These are phyloP conservation scores for Argopecten irradians DNA, from an alignment of 1,140 invertebrate genomes.

Conservation along the genomic window DNA sequence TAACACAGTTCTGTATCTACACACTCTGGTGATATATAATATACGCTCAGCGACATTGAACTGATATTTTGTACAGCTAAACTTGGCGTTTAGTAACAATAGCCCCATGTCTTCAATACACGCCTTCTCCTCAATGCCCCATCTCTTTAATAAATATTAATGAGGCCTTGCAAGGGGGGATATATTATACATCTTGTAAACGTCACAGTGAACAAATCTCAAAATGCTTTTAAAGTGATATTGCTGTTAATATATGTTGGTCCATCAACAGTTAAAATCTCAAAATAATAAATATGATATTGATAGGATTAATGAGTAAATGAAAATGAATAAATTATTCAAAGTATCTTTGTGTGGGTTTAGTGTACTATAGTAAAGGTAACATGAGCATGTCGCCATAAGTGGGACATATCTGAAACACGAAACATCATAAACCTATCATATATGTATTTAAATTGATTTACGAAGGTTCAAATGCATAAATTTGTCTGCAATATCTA, in stretches of 20 bases:
- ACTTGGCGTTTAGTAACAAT: neutral
- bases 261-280: neutral
- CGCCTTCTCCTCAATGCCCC: neutral
- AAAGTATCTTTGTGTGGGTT: neutral
- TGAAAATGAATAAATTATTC: neutral
- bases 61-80: constrained; percentile 18
- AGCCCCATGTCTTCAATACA: neutral
- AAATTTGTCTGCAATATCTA: neutral
- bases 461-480: neutral
- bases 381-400: neutral
- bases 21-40: neutral
- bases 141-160: neutral
- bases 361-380: neutral
- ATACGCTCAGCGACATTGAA: constrained; percentile 5
- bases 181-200: neutral
- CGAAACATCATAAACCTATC: neutral
- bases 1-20: neutral
- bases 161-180: neutral
- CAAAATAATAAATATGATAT: constrained; percentile 6
- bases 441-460: constrained; percentile 10
- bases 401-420: neutral
- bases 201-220: neutral
- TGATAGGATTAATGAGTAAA: neutral
- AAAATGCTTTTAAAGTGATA: neutral
- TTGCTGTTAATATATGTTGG: neutral